These are phyloP conservation scores for Clarias gariepinus DNA, from an alignment of 2,113 vertebrate genomes.

Conservation along the genomic window DNA sequence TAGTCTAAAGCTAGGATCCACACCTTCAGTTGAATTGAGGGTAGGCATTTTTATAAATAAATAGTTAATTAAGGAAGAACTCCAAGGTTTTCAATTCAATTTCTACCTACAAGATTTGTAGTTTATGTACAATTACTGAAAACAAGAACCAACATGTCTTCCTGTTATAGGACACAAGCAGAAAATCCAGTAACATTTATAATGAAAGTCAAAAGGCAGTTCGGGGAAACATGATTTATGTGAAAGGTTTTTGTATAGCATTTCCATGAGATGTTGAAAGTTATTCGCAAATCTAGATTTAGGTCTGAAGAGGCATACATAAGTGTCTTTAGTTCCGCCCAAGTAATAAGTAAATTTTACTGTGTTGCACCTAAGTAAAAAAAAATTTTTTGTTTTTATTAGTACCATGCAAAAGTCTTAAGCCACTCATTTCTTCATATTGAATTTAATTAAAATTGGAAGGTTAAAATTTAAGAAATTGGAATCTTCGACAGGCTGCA, in stretches of 20 bases:
- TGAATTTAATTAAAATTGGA: no score
- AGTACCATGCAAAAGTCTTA: no score
- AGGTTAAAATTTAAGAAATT: no score
- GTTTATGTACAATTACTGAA: neutral
- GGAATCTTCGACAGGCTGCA: no score
- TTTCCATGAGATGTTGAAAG: no score
- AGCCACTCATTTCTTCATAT: no score
- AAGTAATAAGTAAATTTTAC: neutral
- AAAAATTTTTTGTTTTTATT: no score
- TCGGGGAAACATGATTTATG: neutral
- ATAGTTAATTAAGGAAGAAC: neutral
- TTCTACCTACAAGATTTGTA: neutral
- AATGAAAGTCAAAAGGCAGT: neutral
- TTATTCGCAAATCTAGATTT: neutral
- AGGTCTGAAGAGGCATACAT: neutral
- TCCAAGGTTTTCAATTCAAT: neutral
- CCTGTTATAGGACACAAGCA: neutral
- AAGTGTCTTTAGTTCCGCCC: neutral
- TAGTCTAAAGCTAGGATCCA: neutral
- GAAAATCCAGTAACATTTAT: neutral
- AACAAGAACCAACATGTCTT: neutral
- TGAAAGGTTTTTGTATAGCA: neutral
- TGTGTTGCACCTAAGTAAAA: neutral
- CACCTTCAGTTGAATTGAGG: neutral
- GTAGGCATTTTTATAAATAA: neutral